Evolutionary conservation across 64 coral and sea anemone species (phyloP), one percentile per base, ranked within the genome.

Genomic region (Anthopleura sola): DNA sequence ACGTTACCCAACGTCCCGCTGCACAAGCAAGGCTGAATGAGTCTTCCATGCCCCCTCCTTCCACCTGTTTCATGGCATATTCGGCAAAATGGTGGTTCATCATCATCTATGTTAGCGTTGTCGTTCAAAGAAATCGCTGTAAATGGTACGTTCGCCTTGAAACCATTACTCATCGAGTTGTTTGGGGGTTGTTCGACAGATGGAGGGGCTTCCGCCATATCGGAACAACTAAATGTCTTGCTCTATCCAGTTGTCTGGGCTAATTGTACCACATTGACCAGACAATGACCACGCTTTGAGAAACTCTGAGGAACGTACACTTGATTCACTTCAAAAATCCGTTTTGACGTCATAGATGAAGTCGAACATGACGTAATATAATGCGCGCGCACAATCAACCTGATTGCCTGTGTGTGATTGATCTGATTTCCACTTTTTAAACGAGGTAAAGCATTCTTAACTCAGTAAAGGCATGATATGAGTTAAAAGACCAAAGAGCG

Each of bases 41-140:
- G 46, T 62, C 58, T 62, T 13, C 47, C 44, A 69, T 89, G 80
- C 11, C 29, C 47, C 6, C 32, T 13, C 21, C 69, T 71, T 16
- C 29, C 81, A 3, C 80, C 62, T 11, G 64, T 20, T 37, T 89
- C 33, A 32, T 88, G 86, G 51, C 88, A 89, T 49, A 89, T 89
- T 83, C 88, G 68, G 33, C 88, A 89, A 51, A 89, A 89, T 28
- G 88, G 88, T 10, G n/a, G n/a, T n/a, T n/a, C n/a, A n/a, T 84
- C 80, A 8, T 89, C 62, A 62, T 62, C 2, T 28, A n/a, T 3
- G 16, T 20, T n/a, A 26, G 21, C 58, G n/a, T 62, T 26, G 23
- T 62, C 23, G 21, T 62, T 62, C 5, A 62, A 7, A 26, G 58
- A 5, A 62, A 62, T 62, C 58, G 23, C 16, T 62, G 58, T 62